Evolutionary conservation across 2,888 invertebrate genomes (phyloP), one percentile per base, ranked within the genome.

Genomic region (Coecobrya sp.): DNA sequence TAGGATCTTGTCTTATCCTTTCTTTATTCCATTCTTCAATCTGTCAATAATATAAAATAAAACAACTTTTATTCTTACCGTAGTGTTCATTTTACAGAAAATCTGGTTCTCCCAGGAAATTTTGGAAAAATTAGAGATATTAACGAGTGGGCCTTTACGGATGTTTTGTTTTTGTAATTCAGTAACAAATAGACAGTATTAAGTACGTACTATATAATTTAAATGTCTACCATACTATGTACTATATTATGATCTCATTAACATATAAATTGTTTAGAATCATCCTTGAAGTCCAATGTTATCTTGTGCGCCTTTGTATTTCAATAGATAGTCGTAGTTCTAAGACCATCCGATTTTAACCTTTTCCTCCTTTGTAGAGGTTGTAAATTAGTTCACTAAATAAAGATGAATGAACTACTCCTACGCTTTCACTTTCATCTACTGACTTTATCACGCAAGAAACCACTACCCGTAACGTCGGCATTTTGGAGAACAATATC

Each of bases 21-120:
- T 49, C 13, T 52, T 4, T 2, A 36, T 4, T 36, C 3, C 2
- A 52, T n/a, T n/a, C n/a, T n/a, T n/a, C n/a, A n/a, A n/a, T n/a
- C n/a, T n/a, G n/a, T n/a, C n/a, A n/a, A n/a, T n/a, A n/a, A n/a
- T n/a, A n/a, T n/a, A n/a, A n/a, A n/a, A n/a, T n/a, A n/a, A n/a
- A n/a, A n/a, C n/a, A n/a, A n/a, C n/a, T n/a, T 19, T 1, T 55
- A 19, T 55, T 55, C 19, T 55, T 19, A 55, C 55, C n/a, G 7
- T 73, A 49, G n/a, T 86, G 36, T 73, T 30, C 42, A 16, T 36
- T 91, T 92, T 89, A n/a, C 92, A 92, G 92, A 89, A 86, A 86
- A 82, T 73, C 92, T n/a, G 22, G 85, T 79, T 92, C 89, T 55
- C 89, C 92, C 59, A 86, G 86, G 81, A 92, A 92, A 73, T 92